Evolutionary conservation across 2,113 vertebrate genomes (phyloP).

Genomic region (Vireo altiloquus): DNA sequence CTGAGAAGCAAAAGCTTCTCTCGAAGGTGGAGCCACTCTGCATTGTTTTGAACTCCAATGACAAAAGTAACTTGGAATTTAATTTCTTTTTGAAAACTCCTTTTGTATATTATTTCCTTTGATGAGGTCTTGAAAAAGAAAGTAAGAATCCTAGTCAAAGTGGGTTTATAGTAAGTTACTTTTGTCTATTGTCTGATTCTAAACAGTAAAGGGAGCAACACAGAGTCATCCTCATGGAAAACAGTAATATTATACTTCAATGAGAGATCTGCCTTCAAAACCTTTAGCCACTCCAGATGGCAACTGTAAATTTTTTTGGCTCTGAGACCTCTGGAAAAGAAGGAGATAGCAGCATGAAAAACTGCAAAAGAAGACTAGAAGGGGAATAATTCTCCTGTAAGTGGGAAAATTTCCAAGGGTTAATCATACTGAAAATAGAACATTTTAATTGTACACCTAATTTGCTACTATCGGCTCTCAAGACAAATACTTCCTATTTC

Average conservation of each 20-base stretch:
- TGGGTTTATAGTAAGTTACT: background rate
- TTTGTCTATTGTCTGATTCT: background rate
- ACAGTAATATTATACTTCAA: background rate
- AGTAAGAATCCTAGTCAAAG: background rate
- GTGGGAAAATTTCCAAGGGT: background rate
- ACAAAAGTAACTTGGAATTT: background rate
- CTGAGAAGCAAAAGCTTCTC: background rate
- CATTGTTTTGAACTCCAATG: background rate
- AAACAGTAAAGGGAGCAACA: background rate
- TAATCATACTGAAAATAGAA: background rate
- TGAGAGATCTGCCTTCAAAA: background rate
- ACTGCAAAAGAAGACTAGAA: background rate
- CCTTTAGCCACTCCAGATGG: background rate
- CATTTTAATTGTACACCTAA: background rate
- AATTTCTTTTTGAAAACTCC: background rate
- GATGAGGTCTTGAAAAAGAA: background rate
- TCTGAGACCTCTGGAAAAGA: background rate
- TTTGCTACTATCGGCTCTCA: background rate
- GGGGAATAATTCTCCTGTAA: background rate
- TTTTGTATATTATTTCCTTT: background rate
- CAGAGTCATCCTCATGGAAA: background rate
- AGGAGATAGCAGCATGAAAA: background rate
- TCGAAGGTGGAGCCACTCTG: background rate
- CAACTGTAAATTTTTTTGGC: background rate
- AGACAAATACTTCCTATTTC: background rate